Percentiles rank a stretch among this genome's conserved stretches.
Conservation (phyloP, 2,888 invertebrate genomes). For the Opisthograptis luteolata region DNA sequence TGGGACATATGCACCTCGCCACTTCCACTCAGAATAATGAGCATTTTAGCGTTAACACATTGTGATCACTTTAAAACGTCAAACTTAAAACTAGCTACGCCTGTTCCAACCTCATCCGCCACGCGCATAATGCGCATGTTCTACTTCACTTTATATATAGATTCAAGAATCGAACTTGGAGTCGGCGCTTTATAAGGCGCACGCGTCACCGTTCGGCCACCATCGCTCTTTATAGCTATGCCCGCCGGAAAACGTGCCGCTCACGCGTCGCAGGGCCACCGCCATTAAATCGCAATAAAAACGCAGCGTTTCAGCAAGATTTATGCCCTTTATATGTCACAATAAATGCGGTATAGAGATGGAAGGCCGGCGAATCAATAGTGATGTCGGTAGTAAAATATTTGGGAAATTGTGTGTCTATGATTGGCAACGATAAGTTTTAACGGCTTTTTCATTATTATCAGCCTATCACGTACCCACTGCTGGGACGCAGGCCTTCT, state of each 20-base stretch:
- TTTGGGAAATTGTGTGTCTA: neutral
- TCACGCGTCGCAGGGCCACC: slow-evolving; percentile 9
- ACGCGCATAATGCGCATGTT: too few relatives aligned
- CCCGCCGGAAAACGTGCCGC: neutral
- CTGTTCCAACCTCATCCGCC: too few relatives aligned
- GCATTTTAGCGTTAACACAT: too few relatives aligned
- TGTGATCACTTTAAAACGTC: too few relatives aligned
- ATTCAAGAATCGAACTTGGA: too few relatives aligned
- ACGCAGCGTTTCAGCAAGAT: slow-evolving; percentile 26
- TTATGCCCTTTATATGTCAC: slow-evolving; percentile 31
- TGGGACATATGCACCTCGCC: too few relatives aligned
- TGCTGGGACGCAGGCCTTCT: neutral
- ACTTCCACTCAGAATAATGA: too few relatives aligned
- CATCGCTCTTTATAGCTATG: too few relatives aligned
- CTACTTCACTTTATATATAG: too few relatives aligned
- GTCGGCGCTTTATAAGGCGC: too few relatives aligned
- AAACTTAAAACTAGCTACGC: too few relatives aligned
- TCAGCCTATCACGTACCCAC: neutral
- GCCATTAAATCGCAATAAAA: slow-evolving; percentile 20
- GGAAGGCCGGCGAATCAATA: slow-evolving; percentile 19
- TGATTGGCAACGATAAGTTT: neutral
- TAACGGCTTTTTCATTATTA: neutral
- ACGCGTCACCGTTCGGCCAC: too few relatives aligned
- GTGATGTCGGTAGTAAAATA: slow-evolving; percentile 18
- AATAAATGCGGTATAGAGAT: slow-evolving; percentile 25